Conservation (phyloP, 2,888 invertebrate genomes). For the Ametastegia equiseti region DNA sequence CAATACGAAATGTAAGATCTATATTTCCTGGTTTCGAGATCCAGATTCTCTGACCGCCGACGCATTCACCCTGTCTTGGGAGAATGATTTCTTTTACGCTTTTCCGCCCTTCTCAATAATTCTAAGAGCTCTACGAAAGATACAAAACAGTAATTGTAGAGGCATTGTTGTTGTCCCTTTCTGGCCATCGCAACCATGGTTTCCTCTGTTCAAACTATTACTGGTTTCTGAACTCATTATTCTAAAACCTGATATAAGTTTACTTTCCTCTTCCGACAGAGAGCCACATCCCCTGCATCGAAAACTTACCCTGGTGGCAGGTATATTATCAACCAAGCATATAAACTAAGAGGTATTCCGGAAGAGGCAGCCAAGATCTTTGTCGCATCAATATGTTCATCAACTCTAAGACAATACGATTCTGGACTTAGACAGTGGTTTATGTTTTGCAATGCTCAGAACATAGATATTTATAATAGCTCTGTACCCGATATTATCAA, state of each 20-base stretch:
- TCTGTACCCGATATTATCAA: not conserved
- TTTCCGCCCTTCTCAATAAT: no score
- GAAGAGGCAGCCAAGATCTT: constrained; percentile 43
- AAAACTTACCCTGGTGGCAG: constrained; percentile 58
- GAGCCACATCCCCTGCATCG: not conserved
- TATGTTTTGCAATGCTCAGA: constrained; percentile 53
- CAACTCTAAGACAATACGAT: constrained; percentile 57
- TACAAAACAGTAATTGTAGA: constrained; percentile 39
- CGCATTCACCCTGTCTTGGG: constrained; percentile 57
- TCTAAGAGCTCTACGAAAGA: constrained; percentile 48
- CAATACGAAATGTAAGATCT: constrained; percentile 59
- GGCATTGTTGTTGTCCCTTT: constrained; percentile 51
- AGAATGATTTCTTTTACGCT: no score
- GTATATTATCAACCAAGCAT: constrained; percentile 56
- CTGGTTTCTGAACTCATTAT: not conserved
- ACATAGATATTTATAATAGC: not conserved
- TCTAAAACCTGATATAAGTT: constrained; percentile 20
- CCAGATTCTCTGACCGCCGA: constrained; percentile 55
- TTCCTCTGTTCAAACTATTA: constrained; percentile 43
- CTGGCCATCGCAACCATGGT: constrained; percentile 52
- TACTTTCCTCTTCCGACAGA: constrained; percentile 22
- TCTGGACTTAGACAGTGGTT: constrained; percentile 58
- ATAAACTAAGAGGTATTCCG: constrained; percentile 51
- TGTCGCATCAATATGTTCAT: constrained; percentile 52
- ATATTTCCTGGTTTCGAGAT: constrained; percentile 58